These are phyloP conservation scores for Montipora cactus DNA, from an alignment of 64 coral and sea anemone genomes.

Conservation along the genomic window DNA sequence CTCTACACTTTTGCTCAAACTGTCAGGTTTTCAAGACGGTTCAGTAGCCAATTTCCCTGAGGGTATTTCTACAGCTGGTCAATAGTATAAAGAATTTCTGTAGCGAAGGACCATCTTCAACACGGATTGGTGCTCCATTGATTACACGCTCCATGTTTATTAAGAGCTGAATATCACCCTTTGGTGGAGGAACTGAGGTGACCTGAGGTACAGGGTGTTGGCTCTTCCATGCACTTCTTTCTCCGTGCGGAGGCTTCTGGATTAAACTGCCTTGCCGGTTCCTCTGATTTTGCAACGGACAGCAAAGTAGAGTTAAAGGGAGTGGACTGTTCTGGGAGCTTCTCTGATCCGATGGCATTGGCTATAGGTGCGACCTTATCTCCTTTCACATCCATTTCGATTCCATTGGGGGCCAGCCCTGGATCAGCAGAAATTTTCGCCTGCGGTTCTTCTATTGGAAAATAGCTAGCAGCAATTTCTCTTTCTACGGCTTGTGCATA, in stretches of 20 bases:
- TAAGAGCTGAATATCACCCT: slow-evolving; percentile 1
- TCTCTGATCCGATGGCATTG: too few relatives aligned
- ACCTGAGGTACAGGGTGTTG: background rate
- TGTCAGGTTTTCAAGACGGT: background rate
- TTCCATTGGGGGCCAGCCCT: too few relatives aligned
- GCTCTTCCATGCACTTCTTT: background rate
- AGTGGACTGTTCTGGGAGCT: too few relatives aligned
- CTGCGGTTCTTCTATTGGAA: background rate
- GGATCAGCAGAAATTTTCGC: too few relatives aligned
- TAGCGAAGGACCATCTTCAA: too few relatives aligned
- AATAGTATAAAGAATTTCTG: too few relatives aligned
- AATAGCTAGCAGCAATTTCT: background rate
- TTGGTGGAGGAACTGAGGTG: background rate
- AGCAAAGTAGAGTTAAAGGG: too few relatives aligned
- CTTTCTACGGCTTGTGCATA: slow-evolving; percentile 1
- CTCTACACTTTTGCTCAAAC: background rate
- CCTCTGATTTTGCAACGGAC: background rate
- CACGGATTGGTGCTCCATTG: too few relatives aligned
- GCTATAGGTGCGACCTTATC: too few relatives aligned
- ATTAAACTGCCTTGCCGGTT: background rate
- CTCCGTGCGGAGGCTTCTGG: background rate
- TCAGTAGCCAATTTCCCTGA: background rate
- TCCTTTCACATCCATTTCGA: too few relatives aligned
- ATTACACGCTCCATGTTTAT: background rate
- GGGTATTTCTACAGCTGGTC: background rate